A percentile compares a stretch with the other conserved stretches of the same genome.
These are phyloP conservation scores for Callimorpha dominula DNA, from an alignment of 2,888 invertebrate genomes.

Conservation along the genomic window DNA sequence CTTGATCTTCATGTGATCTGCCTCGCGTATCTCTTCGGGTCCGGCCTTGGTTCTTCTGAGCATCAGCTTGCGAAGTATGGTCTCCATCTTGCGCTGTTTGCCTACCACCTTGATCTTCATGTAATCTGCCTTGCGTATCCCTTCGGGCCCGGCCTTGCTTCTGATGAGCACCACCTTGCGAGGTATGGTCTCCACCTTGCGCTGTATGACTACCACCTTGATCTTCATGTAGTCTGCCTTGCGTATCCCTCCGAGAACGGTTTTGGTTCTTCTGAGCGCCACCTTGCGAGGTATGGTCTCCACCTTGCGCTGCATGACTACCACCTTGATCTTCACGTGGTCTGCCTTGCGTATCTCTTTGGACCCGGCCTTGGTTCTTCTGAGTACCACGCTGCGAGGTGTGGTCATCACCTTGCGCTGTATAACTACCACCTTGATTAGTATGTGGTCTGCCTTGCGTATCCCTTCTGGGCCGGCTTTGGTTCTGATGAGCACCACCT, in stretches of 20 bases:
- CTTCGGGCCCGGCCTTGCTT: conserved; percentile 28
- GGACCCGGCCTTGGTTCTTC: conserved; percentile 10
- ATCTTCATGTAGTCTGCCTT: not conserved
- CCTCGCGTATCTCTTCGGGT: conserved; percentile 28
- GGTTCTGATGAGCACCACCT: conserved; percentile 31
- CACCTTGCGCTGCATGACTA: not conserved
- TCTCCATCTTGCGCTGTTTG: not conserved
- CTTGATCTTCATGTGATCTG: conserved; percentile 8
- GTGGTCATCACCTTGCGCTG: not conserved
- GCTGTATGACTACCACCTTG: conserved; percentile 28
- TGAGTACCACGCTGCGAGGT: conserved; percentile 33
- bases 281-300: not conserved
- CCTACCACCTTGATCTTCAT: not conserved
- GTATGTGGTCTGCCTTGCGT: not conserved
- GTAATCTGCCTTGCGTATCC: not conserved
- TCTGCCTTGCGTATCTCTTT: not conserved
- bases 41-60: conserved; percentile 23
- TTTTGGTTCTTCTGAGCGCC: conserved; percentile 29
- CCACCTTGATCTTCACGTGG: conserved; percentile 4
- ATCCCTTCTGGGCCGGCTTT: not conserved
- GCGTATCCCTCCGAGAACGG: not conserved
- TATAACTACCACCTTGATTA: conserved; percentile 20
- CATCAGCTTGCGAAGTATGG: not conserved
- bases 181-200: conserved; percentile 24
- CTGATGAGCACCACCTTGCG: conserved; percentile 32